phyloP scores from a whole-genome alignment of 2,797 vertebrate genomes.

The Pangasius djambal region DNA sequence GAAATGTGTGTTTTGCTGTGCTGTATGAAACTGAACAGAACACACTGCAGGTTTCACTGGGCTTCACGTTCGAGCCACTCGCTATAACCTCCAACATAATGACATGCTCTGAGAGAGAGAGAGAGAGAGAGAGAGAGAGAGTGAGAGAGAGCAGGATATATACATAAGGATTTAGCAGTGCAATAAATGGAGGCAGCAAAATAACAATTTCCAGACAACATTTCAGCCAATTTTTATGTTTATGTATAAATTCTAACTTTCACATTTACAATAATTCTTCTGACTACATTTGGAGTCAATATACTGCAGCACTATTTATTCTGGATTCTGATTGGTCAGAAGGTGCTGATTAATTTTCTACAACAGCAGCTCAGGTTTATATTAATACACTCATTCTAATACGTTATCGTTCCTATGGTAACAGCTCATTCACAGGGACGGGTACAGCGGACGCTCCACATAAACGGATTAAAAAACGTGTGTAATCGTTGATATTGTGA shows the following conservation, averaged over 20 bases:
- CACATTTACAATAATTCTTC: not conserved
- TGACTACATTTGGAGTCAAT: not conserved
- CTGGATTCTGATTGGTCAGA: not conserved
- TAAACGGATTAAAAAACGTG: too few species aligned
- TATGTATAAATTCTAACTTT: not conserved
- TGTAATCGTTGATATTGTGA: not conserved
- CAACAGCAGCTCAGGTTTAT: not conserved
- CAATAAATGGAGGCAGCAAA: not conserved
- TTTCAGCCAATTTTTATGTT: not conserved
- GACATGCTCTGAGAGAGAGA: constrained; percentile 41
- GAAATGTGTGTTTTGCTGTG: not conserved
- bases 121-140: not conserved
- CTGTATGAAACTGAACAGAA: not conserved
- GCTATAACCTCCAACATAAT: constrained; percentile 49
- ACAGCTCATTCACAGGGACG: too few species aligned
- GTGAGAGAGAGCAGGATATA: not conserved
- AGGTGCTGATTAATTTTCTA: not conserved
- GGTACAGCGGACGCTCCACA: too few species aligned
- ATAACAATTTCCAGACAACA: not conserved
- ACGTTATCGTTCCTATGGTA: too few species aligned
- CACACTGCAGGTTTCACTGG: not conserved
- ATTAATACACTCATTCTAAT: too few species aligned
- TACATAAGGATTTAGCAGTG: not conserved
- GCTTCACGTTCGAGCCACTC: constrained; percentile 39
- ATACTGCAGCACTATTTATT: not conserved